A percentile compares a stretch with the other conserved stretches of the same genome.
Evolutionary conservation across 2,113 vertebrate genomes (phyloP).

Genomic region (Ochotona princeps): DNA sequence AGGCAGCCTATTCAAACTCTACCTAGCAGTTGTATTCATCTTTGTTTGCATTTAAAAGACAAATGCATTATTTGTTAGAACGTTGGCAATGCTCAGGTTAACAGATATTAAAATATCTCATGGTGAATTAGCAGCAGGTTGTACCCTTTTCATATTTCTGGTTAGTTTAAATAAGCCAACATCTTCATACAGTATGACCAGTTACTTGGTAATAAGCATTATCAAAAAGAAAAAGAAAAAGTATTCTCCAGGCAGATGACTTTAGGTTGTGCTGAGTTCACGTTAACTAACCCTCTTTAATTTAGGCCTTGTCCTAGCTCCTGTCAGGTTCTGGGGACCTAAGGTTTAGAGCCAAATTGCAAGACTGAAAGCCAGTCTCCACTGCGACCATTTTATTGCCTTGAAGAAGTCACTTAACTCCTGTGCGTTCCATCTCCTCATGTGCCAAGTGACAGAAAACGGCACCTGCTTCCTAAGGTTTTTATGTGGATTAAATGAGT

Average conservation of each 20-base stretch:
- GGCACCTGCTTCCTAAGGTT: not conserved
- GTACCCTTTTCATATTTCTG: not conserved
- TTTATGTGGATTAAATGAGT: constrained; percentile 9
- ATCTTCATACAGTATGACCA: not conserved
- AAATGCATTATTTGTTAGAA: not conserved
- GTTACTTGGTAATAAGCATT: not conserved
- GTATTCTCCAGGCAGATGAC: not conserved
- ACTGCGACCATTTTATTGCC: not conserved
- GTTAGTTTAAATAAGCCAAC: not conserved
- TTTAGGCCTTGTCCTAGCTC: not conserved
- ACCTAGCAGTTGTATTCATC: not conserved
- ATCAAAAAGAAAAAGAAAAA: constrained; percentile 13
- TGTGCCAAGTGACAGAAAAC: not conserved
- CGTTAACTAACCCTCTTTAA: not conserved
- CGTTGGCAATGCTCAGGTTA: not conserved
- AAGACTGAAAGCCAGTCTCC: not conserved
- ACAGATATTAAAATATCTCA: not conserved
- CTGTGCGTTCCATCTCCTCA: not conserved
- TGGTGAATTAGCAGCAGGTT: not conserved
- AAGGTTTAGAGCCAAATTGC: not conserved
- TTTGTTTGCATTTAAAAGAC: not conserved
- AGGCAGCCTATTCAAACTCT: not conserved
- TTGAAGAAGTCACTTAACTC: not conserved
- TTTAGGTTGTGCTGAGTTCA: not conserved
- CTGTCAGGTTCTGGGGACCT: not conserved